phyloP scores from a whole-genome alignment of 2,888 invertebrate genomes.

The Rotaria sp. region DNA sequence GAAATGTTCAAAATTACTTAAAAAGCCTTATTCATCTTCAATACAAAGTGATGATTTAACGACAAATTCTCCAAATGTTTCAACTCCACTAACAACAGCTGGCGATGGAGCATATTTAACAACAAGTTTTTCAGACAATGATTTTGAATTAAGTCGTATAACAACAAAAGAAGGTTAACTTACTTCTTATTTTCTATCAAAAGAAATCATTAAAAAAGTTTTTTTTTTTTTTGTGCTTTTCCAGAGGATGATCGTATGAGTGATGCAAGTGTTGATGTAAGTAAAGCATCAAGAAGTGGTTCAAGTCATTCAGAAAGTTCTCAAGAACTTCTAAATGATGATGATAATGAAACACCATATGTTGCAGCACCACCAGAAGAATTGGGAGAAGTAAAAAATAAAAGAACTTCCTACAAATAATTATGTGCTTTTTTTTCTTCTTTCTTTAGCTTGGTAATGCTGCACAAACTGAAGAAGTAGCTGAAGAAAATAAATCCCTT shows the following conservation, averaged over 20 bases:
- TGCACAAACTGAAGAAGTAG: slow-evolving; percentile 76
- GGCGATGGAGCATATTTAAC: background rate
- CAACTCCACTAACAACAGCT: background rate
- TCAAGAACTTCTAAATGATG: background rate
- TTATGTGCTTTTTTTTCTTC: slow-evolving; percentile 27
- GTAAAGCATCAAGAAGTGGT: slow-evolving; percentile 19
- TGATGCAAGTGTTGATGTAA: background rate
- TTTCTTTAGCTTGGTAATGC: slow-evolving; percentile 54
- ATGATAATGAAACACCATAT: slow-evolving; percentile 61
- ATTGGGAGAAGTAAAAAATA: slow-evolving; percentile 57
- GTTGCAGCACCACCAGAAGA: slow-evolving; percentile 62
- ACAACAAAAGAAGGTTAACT: background rate
- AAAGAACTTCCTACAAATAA: background rate
- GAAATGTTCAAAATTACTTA: slow-evolving; percentile 58
- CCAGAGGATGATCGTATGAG: slow-evolving; percentile 9
- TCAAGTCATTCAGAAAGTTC: slow-evolving; percentile 25
- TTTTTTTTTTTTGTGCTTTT: background rate
- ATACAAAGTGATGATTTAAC: background rate
- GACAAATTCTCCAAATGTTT: background rate
- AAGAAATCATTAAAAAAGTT: background rate
- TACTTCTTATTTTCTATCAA: background rate
- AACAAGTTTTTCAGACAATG: slow-evolving; percentile 22
- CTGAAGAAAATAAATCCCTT: slow-evolving; percentile 85
- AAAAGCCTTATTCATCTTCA: background rate
- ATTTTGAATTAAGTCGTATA: background rate